A percentile compares a stretch with the other conserved stretches of the same genome.
phyloP scores from a whole-genome alignment of 2,113 vertebrate genomes.

The Myrmophylax atrothorax region DNA sequence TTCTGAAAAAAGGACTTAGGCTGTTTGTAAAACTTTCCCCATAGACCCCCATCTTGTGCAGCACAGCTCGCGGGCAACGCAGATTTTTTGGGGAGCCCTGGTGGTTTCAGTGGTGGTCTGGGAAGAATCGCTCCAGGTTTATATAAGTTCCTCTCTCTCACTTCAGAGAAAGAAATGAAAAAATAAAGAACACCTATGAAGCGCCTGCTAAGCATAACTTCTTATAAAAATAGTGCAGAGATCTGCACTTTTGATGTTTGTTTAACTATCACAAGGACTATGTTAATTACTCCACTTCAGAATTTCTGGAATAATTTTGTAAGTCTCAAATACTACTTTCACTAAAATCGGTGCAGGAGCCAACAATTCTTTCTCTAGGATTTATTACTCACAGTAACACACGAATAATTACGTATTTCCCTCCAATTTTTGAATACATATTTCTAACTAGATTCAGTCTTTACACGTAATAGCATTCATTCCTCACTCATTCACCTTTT shows the following conservation, averaged over 20 bases:
- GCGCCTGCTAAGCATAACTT: neutral
- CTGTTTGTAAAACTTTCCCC: neutral
- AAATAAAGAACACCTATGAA: neutral
- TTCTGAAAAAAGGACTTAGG: neutral
- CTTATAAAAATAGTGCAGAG: neutral
- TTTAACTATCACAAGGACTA: neutral
- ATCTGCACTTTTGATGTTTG: neutral
- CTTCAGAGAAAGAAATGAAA: neutral
- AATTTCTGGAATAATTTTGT: neutral
- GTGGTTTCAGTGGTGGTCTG: neutral
- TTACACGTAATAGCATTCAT: neutral
- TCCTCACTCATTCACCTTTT: neutral
- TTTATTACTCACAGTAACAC: neutral
- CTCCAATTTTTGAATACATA: neutral
- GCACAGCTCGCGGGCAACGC: neutral
- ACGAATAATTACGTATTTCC: neutral
- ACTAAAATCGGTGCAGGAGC: neutral
- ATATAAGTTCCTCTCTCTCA: neutral
- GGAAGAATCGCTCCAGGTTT: neutral
- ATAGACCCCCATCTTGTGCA: neutral
- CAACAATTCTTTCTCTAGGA: neutral
- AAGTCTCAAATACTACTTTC: neutral
- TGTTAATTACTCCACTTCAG: neutral
- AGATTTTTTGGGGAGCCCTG: neutral
- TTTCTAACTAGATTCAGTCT: neutral